Percentiles rank a stretch among this genome's conserved stretches.
Evolutionary conservation across 2,888 invertebrate genomes (phyloP).

Genomic region (Leptopilina drosophilae): DNA sequence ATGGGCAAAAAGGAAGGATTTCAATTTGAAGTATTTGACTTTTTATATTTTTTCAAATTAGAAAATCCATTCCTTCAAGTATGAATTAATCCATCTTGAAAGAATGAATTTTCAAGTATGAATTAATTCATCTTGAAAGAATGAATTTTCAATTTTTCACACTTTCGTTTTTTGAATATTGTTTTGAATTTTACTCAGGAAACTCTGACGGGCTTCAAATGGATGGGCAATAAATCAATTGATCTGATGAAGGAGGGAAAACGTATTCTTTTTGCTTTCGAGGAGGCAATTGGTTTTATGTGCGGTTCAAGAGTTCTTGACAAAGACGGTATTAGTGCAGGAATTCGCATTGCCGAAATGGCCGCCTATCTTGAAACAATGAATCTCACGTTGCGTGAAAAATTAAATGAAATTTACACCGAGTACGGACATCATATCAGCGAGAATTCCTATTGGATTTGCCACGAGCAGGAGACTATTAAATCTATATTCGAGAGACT

Average conservation of each 20-base stretch:
- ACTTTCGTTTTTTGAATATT: constrained; percentile 5
- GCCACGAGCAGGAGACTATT: constrained; percentile 85
- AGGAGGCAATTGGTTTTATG: constrained; percentile 99
- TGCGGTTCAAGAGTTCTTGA: constrained; percentile 92
- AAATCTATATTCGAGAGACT: constrained; percentile 88
- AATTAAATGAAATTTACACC: constrained; percentile 87
- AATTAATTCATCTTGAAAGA: too few species aligned
- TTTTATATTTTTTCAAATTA: background rate
- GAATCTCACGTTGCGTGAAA: constrained; percentile 80
- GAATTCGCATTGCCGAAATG: constrained; percentile 87
- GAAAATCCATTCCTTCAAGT: too few species aligned
- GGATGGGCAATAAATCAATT: constrained; percentile 96
- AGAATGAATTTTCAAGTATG: too few species aligned
- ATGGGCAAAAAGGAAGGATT: constrained; percentile 90
- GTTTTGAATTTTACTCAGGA: constrained; percentile 80
- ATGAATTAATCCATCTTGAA: too few species aligned
- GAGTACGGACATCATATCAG: constrained; percentile 93
- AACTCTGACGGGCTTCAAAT: constrained; percentile 99
- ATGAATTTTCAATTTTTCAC: too few species aligned
- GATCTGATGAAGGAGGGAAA: constrained; percentile 86
- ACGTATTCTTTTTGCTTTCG: constrained; percentile 93
- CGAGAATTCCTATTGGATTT: constrained; percentile 93
- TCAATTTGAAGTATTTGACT: constrained; percentile 79
- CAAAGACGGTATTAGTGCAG: constrained; percentile 97
- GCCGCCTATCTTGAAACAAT: constrained; percentile 83